Percentiles rank a stretch among this genome's conserved stretches.
These are phyloP conservation scores for Pygoscelis antarcticus DNA, from an alignment of 2,113 vertebrate genomes.

Conservation along the genomic window DNA sequence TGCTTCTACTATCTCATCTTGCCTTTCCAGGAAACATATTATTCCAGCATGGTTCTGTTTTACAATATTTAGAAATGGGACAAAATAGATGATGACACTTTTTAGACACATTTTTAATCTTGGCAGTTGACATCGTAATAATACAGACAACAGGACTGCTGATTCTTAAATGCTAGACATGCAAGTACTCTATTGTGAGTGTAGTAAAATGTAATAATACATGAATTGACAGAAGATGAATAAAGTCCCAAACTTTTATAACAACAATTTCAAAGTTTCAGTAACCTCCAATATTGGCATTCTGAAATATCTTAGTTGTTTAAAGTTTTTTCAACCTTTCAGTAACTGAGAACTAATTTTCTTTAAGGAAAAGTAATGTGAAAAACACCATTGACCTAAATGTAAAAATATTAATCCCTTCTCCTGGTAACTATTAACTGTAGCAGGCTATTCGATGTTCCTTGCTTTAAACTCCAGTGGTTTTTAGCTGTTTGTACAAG, in stretches of 20 bases:
- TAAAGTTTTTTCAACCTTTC: neutral
- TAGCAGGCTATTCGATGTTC: neutral
- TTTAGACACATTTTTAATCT: neutral
- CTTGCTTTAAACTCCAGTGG: neutral
- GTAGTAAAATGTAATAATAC: neutral
- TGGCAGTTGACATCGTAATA: neutral
- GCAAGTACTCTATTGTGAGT: neutral
- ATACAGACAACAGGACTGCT: neutral
- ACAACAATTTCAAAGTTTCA: neutral
- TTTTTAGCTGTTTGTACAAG: accelerated
- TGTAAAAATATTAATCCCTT: neutral
- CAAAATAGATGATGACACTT: neutral
- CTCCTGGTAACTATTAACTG: neutral
- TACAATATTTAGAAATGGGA: neutral
- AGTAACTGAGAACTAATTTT: neutral
- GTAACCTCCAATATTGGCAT: neutral
- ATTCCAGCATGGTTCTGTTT: neutral
- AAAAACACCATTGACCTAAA: neutral
- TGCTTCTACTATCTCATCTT: neutral
- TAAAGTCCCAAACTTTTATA: neutral
- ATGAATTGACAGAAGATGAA: neutral
- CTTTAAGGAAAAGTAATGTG: neutral
- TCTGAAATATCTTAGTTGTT: neutral
- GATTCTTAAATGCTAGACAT: neutral
- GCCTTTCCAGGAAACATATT: neutral